Base-by-base conservation (phyloP, 2,113 vertebrate species). In the Scomber japonicus region DNA sequence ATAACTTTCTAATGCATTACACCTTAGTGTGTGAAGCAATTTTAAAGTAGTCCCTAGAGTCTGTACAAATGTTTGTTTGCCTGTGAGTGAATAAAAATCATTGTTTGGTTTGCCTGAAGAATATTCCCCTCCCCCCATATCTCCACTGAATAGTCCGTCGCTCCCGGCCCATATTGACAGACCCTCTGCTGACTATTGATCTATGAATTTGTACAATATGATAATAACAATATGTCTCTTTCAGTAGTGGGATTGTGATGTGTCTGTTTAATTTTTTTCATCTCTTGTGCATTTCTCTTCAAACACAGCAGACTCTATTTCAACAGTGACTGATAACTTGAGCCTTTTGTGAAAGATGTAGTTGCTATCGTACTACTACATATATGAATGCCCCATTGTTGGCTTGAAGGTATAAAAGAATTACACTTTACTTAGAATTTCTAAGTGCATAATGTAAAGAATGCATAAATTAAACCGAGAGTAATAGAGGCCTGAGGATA, bases 201-300 rank as follows among this genome's bases (percentile, higher is more conserved):
- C 90, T 90, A 88, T 82, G 75, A 91, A 88, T 93, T 93, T 92
- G 90, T 84, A 79, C 83, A 89, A 91, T 85, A 84, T 89, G 71
- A 88, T 90, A 81, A 87, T 83, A 90, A 81, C 73, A 85, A 76
- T 0, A 76, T 46, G 75, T 90, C 78, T 89, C 54, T 76, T 77
- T 81, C 51, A 59, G 71, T 68, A 63, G 71, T 3, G 46, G 46
- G 46, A 55, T 75, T 83, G 49, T 62, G 64, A 91, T 84, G 59
- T 69, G 56, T 81, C 67, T 83, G 57, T 89, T 85, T 63, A 45
- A 71, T 84, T 68, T 48, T 73, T 61, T 48, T 31, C 12, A 16
- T 65, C 0, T 61, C 1, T 14, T 5, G 3, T 51, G 15, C 49
- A 9, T 27, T 46, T 53, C 49, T 70, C 10, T 56, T 68, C 27